Evolutionary conservation across 2,113 vertebrate genomes (phyloP).

Genomic region (Emydocephalus ijimae): DNA sequence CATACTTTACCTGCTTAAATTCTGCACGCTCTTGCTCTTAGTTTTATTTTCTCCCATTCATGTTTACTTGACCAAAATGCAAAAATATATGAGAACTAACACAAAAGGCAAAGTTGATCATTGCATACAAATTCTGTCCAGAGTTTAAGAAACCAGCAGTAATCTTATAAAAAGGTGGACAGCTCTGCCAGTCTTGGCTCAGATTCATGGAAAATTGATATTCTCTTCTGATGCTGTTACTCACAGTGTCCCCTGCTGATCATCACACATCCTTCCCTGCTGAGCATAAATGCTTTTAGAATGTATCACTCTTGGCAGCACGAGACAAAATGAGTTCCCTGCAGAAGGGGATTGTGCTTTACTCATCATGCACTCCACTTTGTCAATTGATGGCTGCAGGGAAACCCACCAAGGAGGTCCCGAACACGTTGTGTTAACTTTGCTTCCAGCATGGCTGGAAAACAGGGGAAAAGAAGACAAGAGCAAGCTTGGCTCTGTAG

Average conservation of each 20-base stretch:
- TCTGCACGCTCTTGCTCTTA: background rate
- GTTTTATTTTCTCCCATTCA: background rate
- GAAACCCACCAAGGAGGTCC: background rate
- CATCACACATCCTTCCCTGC: slow-evolving; percentile 26
- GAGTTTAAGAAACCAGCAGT: slow-evolving; percentile 45
- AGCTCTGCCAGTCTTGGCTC: slow-evolving; percentile 35
- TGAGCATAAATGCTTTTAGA: slow-evolving; percentile 29
- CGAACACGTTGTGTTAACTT: background rate
- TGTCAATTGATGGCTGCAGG: slow-evolving; percentile 12
- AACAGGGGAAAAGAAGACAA: background rate
- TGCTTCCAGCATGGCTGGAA: background rate
- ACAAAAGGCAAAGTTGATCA: slow-evolving; percentile 29
- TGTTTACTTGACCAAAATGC: slow-evolving; percentile 44
- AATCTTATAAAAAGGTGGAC: slow-evolving; percentile 52
- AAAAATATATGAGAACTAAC: slow-evolving; percentile 39
- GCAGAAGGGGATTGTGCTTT: background rate
- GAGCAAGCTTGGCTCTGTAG: background rate
- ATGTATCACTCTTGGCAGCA: slow-evolving; percentile 14
- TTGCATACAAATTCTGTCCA: slow-evolving; percentile 37
- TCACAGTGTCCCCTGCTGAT: slow-evolving; percentile 31
- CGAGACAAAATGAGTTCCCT: slow-evolving; percentile 11
- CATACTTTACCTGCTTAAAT: background rate
- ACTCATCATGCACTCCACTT: slow-evolving; percentile 2
- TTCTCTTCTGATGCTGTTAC: slow-evolving; percentile 55
- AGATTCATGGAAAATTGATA: slow-evolving; percentile 58